A percentile compares a stretch with the other conserved stretches of the same genome.
Evolutionary conservation across 2,797 vertebrate genomes (phyloP).

Genomic region (Poecilia velifera): DNA sequence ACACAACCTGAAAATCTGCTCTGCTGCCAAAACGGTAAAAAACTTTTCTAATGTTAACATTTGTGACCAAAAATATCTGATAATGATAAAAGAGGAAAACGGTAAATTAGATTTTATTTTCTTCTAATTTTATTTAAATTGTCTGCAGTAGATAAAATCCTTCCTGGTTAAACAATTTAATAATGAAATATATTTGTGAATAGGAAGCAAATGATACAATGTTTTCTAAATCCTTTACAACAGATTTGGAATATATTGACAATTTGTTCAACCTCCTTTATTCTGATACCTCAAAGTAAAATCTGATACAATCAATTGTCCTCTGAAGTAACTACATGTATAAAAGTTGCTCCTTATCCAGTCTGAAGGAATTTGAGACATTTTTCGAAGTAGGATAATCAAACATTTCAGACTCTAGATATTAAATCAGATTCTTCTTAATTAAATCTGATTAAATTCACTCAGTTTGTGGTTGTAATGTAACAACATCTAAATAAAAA

Average conservation of each 20-base stretch:
- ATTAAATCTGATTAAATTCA: background rate
- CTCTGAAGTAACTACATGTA: background rate
- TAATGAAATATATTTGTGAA: background rate
- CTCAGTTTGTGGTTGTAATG: background rate
- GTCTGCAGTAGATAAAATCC: background rate
- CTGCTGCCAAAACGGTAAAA: background rate
- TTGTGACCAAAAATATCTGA: background rate
- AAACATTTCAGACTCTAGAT: background rate
- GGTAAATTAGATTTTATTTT: background rate
- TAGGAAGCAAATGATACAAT: background rate
- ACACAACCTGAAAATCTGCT: background rate
- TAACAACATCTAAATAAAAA: background rate
- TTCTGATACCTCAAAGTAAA: too few relatives aligned
- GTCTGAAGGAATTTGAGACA: background rate
- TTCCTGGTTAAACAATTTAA: background rate
- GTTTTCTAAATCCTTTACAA: background rate
- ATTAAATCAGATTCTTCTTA: too few relatives aligned
- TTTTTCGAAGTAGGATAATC: background rate
- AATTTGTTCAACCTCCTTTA: background rate
- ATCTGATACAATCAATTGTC: background rate
- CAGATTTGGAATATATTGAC: background rate
- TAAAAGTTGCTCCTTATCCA: background rate
- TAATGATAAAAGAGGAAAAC: background rate
- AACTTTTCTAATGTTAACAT: background rate
- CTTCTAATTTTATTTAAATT: background rate